Evolutionary conservation across 2,888 invertebrate species (phyloP).

Genomic region (Pristionchus mayeri): DNA sequence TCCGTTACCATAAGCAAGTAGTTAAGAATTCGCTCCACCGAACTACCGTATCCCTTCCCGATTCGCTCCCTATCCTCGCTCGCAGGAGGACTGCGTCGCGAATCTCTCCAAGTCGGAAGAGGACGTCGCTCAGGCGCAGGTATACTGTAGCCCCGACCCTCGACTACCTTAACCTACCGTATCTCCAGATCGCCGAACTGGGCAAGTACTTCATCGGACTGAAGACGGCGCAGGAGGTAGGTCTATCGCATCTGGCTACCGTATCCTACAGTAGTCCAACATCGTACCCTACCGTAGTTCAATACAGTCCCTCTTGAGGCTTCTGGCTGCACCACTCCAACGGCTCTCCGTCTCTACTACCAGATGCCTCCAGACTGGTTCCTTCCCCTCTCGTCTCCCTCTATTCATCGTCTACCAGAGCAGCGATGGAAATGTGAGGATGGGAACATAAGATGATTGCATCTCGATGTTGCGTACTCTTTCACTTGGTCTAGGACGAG

Average conservation of each 20-base stretch:
- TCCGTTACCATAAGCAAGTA: background rate
- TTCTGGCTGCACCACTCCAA: background rate
- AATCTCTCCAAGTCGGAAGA: background rate
- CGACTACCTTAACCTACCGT: background rate
- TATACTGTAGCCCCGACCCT: background rate
- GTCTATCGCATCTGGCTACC: background rate
- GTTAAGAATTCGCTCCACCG: background rate
- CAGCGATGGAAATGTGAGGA: too few relatives aligned
- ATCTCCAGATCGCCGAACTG: conserved; percentile 7
- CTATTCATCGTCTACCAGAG: conserved; percentile 36
- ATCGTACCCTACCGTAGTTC: too few relatives aligned
- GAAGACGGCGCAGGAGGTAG: conserved; percentile 39
- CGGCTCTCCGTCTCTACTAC: conserved; percentile 33
- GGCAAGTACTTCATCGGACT: conserved; percentile 13
- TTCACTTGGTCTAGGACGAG: too few relatives aligned
- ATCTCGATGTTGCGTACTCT: too few relatives aligned
- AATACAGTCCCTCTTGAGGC: too few relatives aligned
- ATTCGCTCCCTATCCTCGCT: background rate
- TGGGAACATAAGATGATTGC: too few relatives aligned
- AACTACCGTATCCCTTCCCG: too few relatives aligned
- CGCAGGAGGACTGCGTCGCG: conserved; percentile 7
- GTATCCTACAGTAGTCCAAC: background rate
- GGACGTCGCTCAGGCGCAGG: background rate
- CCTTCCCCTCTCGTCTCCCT: background rate
- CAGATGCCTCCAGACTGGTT: background rate